Evolutionary conservation across 2,888 invertebrate species (phyloP), one percentile per base, ranked within the genome.

Genomic region (Cremastinae sp.): DNA sequence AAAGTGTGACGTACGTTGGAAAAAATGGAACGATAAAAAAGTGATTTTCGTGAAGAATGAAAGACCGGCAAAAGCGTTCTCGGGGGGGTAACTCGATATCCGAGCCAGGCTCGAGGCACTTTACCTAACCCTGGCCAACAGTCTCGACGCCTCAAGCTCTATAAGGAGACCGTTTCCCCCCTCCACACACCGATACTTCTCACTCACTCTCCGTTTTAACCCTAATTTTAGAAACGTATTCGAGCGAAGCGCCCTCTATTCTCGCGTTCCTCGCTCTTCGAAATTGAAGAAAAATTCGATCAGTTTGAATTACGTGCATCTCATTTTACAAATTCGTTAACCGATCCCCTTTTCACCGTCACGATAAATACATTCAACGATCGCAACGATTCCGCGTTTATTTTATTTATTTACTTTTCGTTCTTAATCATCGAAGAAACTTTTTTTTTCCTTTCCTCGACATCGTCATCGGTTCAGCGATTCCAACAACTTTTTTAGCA

Each of bases 151-250:
- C 71, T 65, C 77, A 79, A 78, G 80, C 80, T 80, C 78, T 80
- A 80, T 78, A 80, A 80, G 80, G 80, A 79, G 79, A 78, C 69
- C 77, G 66, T 72, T 74, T 41, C 68, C 79, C 73, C 77, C 75
- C 14, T 70, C 49, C 65, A 28, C 28, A 28, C 28, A 28, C 28
- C 28, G 28, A 28, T 28, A 54, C 54, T 34, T 65, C 68, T 47
- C 41, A 12, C 75, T 53, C 53, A n/a, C 45, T 34, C 56, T 41
- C 56, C 56, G 18, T 66, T 66, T 75, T 83, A 81, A 75, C 82
- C 83, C 88, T 89, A 89, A 89, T 89, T 89, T 86, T 89, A 89
- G 88, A 83, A 80, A 74, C 79, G 73, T 56, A 34, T 54, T 76
- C 75, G 74, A 62, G 72, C 81, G 78, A 78, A 64, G 77, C 80